A percentile compares a stretch with the other conserved stretches of the same genome.
Evolutionary conservation across 2,888 invertebrate genomes (phyloP).

Genomic region (Boloria selene): DNA sequence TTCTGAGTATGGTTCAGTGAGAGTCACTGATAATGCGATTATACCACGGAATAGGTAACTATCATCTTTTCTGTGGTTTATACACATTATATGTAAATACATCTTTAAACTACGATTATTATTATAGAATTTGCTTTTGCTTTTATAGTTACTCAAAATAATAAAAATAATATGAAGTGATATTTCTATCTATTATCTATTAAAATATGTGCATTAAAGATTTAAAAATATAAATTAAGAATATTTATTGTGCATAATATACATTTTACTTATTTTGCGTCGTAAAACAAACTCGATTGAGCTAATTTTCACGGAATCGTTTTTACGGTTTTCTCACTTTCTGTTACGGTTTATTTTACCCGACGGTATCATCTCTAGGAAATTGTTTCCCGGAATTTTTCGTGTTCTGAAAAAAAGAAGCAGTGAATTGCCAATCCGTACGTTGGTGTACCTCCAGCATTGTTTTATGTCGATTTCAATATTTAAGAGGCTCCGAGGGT

Average conservation of each 20-base stretch:
- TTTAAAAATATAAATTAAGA: background rate
- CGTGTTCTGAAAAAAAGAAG: conserved; percentile 60
- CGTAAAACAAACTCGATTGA: conserved; percentile 54
- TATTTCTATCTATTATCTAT: too few species aligned
- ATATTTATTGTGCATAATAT: conserved; percentile 14
- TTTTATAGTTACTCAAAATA: too few species aligned
- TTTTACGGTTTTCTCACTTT: conserved; percentile 71
- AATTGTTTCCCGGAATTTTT: conserved; percentile 73
- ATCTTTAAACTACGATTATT: too few species aligned
- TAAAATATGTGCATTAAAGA: too few species aligned
- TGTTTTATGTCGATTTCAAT: conserved; percentile 41
- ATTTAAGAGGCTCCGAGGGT: conserved; percentile 37
- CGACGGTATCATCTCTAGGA: conserved; percentile 73
- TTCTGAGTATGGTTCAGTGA: too few species aligned
- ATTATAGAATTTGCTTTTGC: too few species aligned
- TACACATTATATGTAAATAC: too few species aligned
- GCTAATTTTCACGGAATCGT: conserved; percentile 76
- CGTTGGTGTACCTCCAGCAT: conserved; percentile 37
- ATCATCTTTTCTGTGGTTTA: too few species aligned
- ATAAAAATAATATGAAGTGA: too few species aligned
- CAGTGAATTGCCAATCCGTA: conserved; percentile 45
- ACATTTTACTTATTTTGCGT: conserved; percentile 33
- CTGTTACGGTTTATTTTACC: conserved; percentile 76
- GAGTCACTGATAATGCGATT: too few species aligned
- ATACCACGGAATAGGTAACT: too few species aligned